Evolutionary conservation across 1,140 invertebrate genomes (phyloP), one percentile per base, ranked within the genome.

Genomic region (Whitmania pigra): DNA sequence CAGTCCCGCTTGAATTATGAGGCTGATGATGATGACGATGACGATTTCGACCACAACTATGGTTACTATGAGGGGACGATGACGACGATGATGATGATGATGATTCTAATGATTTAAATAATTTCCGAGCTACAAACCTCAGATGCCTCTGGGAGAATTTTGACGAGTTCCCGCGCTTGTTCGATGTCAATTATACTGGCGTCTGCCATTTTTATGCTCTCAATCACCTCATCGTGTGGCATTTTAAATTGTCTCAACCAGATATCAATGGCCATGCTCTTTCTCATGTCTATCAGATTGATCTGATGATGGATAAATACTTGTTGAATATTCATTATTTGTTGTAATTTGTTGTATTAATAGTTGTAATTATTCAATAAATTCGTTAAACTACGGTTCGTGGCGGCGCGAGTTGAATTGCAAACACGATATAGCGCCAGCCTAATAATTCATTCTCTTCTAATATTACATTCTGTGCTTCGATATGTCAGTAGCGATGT

Each of bases 261-360:
- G 75, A 99, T 97, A 81, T 97, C 97, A 2, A 98, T 89, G 79
- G 97, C 97, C 69, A 99, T 85, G 80, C 93, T 97, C 75, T 93
- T 85, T 82, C 97, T 98, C 22, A 92, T 77, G 72, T 82, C 80
- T 31, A 82, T 74, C 20, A 82, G 74, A 40, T 78, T 79, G 11
- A 82, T 77, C 80, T 81, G 11, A 36, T 22, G 17, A 36, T 36
- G 6, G 31, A 36, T 36, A 36, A 6, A 36, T 36, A 36, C 2
- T 36, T 36, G 31, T 36, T 36, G 6, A 6, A 36, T n/a, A n/a
- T n/a, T n/a, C n/a, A n/a, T n/a, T n/a, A n/a, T n/a, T n/a, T n/a
- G n/a, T n/a, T n/a, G n/a, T n/a, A n/a, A n/a, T n/a, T n/a, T n/a
- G n/a, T n/a, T n/a, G n/a, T n/a, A n/a, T n/a, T n/a, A n/a, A n/a